Conservation (phyloP, 1,140 invertebrate species). For the Macrocentrus cingulum region DNA sequence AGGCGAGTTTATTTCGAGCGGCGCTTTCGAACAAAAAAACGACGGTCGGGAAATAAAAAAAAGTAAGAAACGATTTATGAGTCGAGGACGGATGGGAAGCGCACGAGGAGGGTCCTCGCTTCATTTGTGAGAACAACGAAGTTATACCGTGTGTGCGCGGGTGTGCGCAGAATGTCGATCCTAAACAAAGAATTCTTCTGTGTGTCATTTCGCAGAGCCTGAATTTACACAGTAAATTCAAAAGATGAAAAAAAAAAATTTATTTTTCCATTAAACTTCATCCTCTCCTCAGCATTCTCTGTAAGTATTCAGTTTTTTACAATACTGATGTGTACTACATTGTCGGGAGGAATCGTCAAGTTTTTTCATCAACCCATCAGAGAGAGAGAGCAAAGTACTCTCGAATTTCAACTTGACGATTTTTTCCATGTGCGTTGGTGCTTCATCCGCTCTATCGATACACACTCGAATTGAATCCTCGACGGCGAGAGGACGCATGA, state of each 20-base stretch:
- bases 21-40: background rate
- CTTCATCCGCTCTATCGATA: conserved; percentile 2
- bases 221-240: no score
- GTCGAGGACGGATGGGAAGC: background rate
- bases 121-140: conserved; percentile 25
- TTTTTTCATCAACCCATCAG: conserved; percentile 5
- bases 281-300: no score
- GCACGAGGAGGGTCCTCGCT: background rate
- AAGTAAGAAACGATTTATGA: conserved; percentile 4
- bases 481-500: background rate
- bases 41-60: background rate
- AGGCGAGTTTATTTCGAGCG: conserved; percentile 7
- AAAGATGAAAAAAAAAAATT: no score
- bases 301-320: no score
- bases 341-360: background rate
- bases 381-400: no score
- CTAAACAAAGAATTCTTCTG: conserved; percentile 26
- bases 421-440: conserved; percentile 4
- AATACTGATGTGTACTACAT: no score
- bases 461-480: conserved; percentile 2
- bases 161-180: no score
- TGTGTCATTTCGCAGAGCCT: no score
- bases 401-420: background rate
- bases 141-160: conserved; percentile 12
- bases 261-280: no score